phyloP scores from a whole-genome alignment of 2,888 invertebrate species.

The Drosophila multiciliata region DNA sequence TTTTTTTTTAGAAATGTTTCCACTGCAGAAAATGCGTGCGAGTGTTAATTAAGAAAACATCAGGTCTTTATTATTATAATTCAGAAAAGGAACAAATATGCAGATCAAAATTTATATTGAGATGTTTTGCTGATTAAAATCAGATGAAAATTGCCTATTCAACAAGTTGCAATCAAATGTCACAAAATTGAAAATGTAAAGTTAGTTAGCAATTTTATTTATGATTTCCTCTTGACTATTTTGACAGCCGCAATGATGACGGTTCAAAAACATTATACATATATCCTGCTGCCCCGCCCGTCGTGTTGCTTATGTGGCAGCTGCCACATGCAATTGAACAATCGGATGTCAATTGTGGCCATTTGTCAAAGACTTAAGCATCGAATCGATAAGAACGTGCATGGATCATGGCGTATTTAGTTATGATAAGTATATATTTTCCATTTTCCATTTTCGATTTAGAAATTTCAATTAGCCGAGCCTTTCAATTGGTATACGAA shows the following conservation, averaged over 20 bases:
- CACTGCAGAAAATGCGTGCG: not conserved
- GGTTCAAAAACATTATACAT: constrained; percentile 43
- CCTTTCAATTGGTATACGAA: constrained; percentile 11
- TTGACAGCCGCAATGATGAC: constrained; percentile 65
- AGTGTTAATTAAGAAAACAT: not conserved
- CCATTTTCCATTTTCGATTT: constrained; percentile 46
- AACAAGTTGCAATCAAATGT: not conserved
- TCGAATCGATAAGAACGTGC: constrained; percentile 23
- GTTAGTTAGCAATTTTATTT: constrained; percentile 53
- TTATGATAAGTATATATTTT: constrained; percentile 50
- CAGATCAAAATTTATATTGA: not conserved
- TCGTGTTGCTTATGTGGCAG: constrained; percentile 16
- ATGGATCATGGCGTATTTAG: constrained; percentile 51
- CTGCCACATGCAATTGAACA: constrained; percentile 54
- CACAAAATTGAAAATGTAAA: constrained; percentile 3
- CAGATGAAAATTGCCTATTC: not conserved
- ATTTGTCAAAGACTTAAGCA: constrained; percentile 46
- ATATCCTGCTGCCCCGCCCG: not conserved
- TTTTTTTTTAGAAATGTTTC: not conserved
- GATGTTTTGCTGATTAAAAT: not conserved
- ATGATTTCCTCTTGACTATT: constrained; percentile 71
- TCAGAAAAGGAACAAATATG: not conserved
- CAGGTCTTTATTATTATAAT: not conserved
- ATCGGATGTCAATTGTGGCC: constrained; percentile 43
- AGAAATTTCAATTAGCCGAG: constrained; percentile 36